These are phyloP conservation scores for Samia ricini DNA, from an alignment of 1,140 invertebrate genomes.

Conservation along the genomic window DNA sequence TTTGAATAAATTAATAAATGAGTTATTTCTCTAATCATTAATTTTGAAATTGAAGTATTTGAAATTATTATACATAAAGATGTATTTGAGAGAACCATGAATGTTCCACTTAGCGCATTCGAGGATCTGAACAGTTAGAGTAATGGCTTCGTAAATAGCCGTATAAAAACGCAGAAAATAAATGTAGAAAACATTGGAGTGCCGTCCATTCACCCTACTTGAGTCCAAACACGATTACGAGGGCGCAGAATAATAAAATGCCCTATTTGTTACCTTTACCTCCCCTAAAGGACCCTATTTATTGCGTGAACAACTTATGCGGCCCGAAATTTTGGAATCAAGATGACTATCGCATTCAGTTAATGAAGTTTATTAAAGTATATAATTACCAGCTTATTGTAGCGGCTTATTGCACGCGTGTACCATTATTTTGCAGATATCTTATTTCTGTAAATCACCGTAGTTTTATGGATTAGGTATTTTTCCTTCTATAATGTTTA, in stretches of 20 bases:
- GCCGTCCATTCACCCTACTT: slow-evolving; percentile 18
- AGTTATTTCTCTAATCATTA: too few relatives aligned
- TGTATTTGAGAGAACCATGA: not conserved
- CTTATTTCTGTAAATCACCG: too few relatives aligned
- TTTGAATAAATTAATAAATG: too few relatives aligned
- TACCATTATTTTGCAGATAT: too few relatives aligned
- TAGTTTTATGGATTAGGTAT: too few relatives aligned
- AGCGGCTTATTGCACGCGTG: not conserved
- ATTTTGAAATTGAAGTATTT: too few relatives aligned
- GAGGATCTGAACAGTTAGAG: not conserved
- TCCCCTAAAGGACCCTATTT: slow-evolving; percentile 39
- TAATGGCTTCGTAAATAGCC: slow-evolving; percentile 1
- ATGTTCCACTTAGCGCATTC: not conserved
- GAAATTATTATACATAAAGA: not conserved
- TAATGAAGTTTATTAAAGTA: not conserved
- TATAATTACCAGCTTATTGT: not conserved
- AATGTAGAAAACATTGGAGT: slow-evolving; percentile 33
- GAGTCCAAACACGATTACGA: slow-evolving; percentile 50
- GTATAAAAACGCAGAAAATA: slow-evolving; percentile 21
- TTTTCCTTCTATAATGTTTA: too few relatives aligned
- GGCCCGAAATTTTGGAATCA: slow-evolving; percentile 5
- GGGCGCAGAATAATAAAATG: slow-evolving; percentile 59
- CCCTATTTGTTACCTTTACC: slow-evolving; percentile 59
- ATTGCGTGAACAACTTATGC: slow-evolving; percentile 43
- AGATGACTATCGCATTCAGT: not conserved